These are phyloP conservation scores for Mesoclemmys tuberculata DNA, from an alignment of 2,113 vertebrate species.

Conservation along the genomic window DNA sequence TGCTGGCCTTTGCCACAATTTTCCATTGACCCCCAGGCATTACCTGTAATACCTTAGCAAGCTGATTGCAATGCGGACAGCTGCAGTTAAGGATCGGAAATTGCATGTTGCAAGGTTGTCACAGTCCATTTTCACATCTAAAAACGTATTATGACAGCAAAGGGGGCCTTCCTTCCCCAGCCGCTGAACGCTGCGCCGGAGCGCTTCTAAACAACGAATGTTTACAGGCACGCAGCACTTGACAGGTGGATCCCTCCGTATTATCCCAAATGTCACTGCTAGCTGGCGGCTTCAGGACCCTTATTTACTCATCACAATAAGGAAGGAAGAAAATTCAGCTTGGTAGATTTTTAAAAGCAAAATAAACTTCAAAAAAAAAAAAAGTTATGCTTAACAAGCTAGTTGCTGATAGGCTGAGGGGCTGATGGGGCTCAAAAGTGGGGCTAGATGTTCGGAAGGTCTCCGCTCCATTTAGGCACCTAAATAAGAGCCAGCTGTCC, in stretches of 20 bases:
- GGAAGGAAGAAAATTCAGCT: neutral
- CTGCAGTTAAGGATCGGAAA: neutral
- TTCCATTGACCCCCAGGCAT: fast-evolving
- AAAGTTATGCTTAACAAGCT: neutral
- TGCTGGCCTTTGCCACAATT: neutral
- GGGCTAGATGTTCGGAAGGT: neutral
- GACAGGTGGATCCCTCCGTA: neutral
- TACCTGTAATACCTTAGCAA: neutral
- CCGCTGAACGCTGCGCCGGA: fast-evolving
- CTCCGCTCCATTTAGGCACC: neutral
- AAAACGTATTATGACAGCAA: neutral
- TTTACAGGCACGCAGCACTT: fast-evolving
- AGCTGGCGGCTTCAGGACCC: neutral
- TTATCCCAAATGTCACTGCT: neutral
- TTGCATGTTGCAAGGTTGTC: fast-evolving
- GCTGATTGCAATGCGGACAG: neutral
- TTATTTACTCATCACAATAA: neutral
- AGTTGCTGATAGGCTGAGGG: neutral
- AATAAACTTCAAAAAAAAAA: neutral
- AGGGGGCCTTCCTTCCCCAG: fast-evolving
- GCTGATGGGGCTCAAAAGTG: neutral
- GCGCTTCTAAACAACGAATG: neutral
- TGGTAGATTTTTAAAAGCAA: neutral
- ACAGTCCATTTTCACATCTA: neutral
- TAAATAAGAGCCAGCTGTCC: neutral